Conservation (phyloP, 1,140 invertebrate genomes). For the Ceratitis capitata region DNA sequence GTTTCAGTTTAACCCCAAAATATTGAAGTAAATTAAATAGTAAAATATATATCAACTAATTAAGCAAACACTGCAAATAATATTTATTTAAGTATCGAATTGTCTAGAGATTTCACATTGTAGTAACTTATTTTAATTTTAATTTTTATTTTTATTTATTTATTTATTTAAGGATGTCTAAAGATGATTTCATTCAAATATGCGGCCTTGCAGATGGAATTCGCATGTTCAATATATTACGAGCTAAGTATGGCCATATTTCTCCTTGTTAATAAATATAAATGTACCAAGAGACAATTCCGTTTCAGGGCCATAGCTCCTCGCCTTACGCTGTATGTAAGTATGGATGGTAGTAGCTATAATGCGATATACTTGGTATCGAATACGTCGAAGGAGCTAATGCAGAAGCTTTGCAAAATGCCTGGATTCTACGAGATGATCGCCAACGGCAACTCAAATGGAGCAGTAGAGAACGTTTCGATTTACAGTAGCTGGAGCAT, state of each 20-base stretch:
- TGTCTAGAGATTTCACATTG: too few relatives aligned
- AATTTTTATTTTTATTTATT: not conserved
- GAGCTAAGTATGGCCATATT: conserved; percentile 70
- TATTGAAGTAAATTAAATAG: too few relatives aligned
- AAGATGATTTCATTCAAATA: conserved; percentile 93
- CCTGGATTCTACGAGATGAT: conserved; percentile 62
- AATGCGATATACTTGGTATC: conserved; percentile 82
- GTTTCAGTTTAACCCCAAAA: too few relatives aligned
- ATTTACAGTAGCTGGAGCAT: conserved; percentile 60
- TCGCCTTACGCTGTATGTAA: conserved; percentile 82
- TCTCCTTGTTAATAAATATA: conserved; percentile 43
- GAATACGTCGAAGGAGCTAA: conserved; percentile 74
- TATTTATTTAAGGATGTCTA: conserved; percentile 72
- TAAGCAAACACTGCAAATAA: too few relatives aligned
- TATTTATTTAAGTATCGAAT: too few relatives aligned
- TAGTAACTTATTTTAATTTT: too few relatives aligned
- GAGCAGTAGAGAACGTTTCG: conserved; percentile 39
- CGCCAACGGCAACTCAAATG: conserved; percentile 50
- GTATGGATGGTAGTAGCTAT: conserved; percentile 75
- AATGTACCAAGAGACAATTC: not conserved
- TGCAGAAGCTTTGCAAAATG: conserved; percentile 71
- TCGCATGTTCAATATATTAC: conserved; percentile 88
- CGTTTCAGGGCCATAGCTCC: conserved; percentile 74
- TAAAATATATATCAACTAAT: too few relatives aligned
- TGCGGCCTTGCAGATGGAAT: conserved; percentile 92